Base-by-base conservation (phyloP, 2,888 invertebrate genomes). In the Mayetiola destructor region DNA sequence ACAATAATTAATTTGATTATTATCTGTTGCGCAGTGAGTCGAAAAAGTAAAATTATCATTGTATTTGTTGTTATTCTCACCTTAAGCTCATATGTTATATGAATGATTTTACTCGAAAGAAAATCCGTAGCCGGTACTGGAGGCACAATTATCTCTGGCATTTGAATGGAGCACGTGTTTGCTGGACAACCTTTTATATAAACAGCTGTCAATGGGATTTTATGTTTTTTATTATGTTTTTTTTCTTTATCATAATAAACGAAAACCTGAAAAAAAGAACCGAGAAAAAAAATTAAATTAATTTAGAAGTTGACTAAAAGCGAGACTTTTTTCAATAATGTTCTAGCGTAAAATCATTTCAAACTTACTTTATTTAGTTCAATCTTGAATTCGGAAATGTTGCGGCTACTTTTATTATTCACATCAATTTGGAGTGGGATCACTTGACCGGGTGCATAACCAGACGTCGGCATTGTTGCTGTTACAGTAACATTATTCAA, bases 361-460 rank as follows among this genome's bases (percentile, higher is more conserved):
- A 2, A 3, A 27, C 48, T 27, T 9, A 48, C 48, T 48, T 48
- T 48, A 16, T 48, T 48, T 16, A 48, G 9, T 27, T 48, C 48
- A 14, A 48, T 27, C 18, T 48, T 48, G 16, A 48, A 48, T 27
- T 48, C 48, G 27, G n/a, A 27, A 48, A 48, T 48, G 27, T 48
- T 48, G 14, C 27, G 23, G 27, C 3, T 48, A 9, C 48, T 48
- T 48, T 48, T 48, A 9, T 48, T 48, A n/a, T 48, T 27, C n/a
- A 48, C 48, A n/a, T 48, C 48, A n/a, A 48, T 48, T 27, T 48
- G n/a, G 5, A 48, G 48, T 48, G 27, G 27, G 14, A 48, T 48
- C 5, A 27, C 12, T 48, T 48, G 48, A 6, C 48, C 48, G 23
- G 48, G 48, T 3, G 48, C 48, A 27, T 48, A 48, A 9, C 48